Conservation (phyloP, 2,888 invertebrate genomes). For the Nyleta sp. region DNA sequence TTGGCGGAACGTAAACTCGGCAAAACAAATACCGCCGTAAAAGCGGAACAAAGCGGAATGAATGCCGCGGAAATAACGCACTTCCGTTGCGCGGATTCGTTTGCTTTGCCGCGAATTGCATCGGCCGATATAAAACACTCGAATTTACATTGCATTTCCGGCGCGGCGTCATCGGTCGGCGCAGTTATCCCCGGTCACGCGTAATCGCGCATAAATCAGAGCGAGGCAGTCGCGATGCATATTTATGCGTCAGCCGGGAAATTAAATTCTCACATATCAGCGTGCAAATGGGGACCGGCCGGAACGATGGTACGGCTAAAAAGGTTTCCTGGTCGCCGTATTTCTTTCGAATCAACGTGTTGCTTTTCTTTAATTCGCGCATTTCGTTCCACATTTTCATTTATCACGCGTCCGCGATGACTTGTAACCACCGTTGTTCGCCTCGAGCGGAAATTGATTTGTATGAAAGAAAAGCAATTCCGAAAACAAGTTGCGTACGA, state of each 20-base stretch:
- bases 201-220: slow-evolving; percentile 75
- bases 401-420: too few relatives aligned
- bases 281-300: slow-evolving; percentile 17
- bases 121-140: slow-evolving; percentile 43
- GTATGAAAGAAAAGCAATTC: too few relatives aligned
- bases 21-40: slow-evolving; percentile 34
- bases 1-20: slow-evolving; percentile 32
- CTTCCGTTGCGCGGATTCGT: slow-evolving; percentile 24
- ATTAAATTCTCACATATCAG: slow-evolving; percentile 75
- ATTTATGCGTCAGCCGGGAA: slow-evolving; percentile 74
- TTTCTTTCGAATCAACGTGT: slow-evolving; percentile 31
- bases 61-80: slow-evolving; percentile 32
- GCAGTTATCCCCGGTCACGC: slow-evolving; percentile 57
- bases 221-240: slow-evolving; percentile 70
- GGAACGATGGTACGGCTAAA: too few relatives aligned
- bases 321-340: slow-evolving; percentile 13
- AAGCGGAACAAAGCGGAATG: slow-evolving; percentile 26
- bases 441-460: too few relatives aligned
- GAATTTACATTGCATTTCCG: slow-evolving; percentile 62
- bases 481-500: too few relatives aligned
- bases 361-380: slow-evolving; percentile 23
- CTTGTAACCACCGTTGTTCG: too few relatives aligned
- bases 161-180: slow-evolving; percentile 57
- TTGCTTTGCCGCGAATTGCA: slow-evolving; percentile 34
- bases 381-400: slow-evolving; percentile 7